Percentiles rank a stretch among this genome's conserved stretches.
These are phyloP conservation scores for Oophaga pumilio DNA, from an alignment of 2,113 vertebrate species.

Conservation along the genomic window DNA sequence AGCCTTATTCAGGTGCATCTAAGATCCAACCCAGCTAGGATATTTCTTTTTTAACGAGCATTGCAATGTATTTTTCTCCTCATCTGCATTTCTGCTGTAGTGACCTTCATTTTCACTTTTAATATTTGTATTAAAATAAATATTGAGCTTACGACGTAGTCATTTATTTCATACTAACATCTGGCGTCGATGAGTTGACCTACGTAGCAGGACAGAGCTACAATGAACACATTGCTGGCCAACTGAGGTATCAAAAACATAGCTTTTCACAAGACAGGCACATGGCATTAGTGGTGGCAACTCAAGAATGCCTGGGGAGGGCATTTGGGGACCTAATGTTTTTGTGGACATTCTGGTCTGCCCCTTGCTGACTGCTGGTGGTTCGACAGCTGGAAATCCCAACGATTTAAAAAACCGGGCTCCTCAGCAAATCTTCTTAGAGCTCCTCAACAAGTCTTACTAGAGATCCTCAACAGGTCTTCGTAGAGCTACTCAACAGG, in stretches of 20 bases:
- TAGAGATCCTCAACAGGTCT: too few species aligned
- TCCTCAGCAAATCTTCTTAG: too few species aligned
- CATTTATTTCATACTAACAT: constrained; percentile 15
- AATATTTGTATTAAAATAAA: constrained; percentile 46
- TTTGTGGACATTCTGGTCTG: not conserved
- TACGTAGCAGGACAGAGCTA: not conserved
- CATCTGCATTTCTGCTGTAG: constrained; percentile 41
- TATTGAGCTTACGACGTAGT: constrained; percentile 28
- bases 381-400: too few species aligned
- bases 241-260: not conserved
- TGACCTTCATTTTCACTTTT: constrained; percentile 37
- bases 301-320: not conserved
- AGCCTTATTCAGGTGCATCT: constrained; percentile 25
- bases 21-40: not conserved
- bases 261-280: not conserved
- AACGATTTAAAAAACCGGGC: too few species aligned
- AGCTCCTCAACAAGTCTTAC: too few species aligned
- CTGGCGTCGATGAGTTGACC: not conserved
- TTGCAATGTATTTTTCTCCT: constrained; percentile 43
- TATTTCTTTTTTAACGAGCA: constrained; percentile 32
- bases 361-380: too few species aligned
- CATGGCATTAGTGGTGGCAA: not conserved
- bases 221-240: not conserved
- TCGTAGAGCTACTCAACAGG: too few species aligned
- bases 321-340: not conserved